Percentiles rank a stretch among this genome's conserved stretches.
phyloP scores from a whole-genome alignment of 2,797 vertebrate genomes.

The Myoxocephalus aenaeus region DNA sequence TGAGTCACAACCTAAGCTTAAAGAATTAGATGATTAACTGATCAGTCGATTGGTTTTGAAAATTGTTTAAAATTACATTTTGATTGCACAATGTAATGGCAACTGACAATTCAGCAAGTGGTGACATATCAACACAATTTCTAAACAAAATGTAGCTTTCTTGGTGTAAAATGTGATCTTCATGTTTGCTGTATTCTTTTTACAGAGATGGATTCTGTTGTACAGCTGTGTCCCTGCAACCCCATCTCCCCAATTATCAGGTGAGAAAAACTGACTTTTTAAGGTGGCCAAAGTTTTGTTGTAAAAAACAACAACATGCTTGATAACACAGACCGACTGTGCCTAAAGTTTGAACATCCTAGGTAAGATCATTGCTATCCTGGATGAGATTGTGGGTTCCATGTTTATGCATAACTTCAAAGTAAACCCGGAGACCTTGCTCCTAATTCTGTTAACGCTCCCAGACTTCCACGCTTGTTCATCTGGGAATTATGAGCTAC shows the following conservation, averaged over 20 bases:
- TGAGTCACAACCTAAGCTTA: not conserved
- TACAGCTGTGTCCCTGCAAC: not conserved
- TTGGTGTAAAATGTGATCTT: not conserved
- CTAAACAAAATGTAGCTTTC: not conserved
- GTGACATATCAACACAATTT: not conserved
- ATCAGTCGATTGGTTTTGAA: too few species aligned
- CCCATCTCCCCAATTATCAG: not conserved
- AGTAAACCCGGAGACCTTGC: conserved; percentile 18
- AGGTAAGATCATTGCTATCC: not conserved
- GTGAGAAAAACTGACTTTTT: conserved; percentile 10
- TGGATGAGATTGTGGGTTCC: not conserved
- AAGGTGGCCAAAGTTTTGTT: not conserved
- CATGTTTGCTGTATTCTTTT: not conserved
- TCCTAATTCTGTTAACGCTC: conserved; percentile 42
- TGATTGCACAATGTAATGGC: not conserved
- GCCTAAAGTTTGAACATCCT: not conserved
- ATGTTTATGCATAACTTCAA: conserved; percentile 16
- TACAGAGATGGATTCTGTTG: conserved; percentile 25
- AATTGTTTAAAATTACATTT: not conserved
- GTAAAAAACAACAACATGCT: not conserved
- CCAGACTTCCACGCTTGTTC: conserved; percentile 28
- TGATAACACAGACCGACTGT: not conserved
- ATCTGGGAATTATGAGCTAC: conserved; percentile 21
- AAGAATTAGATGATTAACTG: too few species aligned
- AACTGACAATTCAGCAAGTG: not conserved